A percentile compares a stretch with the other conserved stretches of the same genome.
These are phyloP conservation scores for Maccullochella peelii DNA, from an alignment of 2,113 vertebrate species.

Conservation along the genomic window DNA sequence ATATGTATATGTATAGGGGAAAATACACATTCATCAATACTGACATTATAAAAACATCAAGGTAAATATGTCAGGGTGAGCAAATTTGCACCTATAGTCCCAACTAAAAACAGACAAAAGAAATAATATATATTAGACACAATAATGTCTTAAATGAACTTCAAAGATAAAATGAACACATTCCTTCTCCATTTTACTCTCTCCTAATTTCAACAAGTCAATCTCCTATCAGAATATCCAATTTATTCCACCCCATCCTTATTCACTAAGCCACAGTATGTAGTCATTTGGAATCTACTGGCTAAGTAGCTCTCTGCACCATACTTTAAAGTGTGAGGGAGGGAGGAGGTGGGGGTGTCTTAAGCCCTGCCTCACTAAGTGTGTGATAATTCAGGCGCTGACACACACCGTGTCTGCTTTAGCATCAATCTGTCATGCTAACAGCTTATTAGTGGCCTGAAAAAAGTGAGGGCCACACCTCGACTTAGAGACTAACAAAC, in stretches of 20 bases:
- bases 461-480: conserved; percentile 78
- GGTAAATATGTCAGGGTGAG: background rate
- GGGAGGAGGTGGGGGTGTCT: conserved; percentile 44
- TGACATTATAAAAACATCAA: background rate
- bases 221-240: conserved; percentile 40
- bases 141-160: background rate
- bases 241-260: conserved; percentile 39
- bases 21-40: background rate
- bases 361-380: conserved; percentile 74
- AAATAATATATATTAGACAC: background rate
- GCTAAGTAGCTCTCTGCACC: conserved; percentile 56
- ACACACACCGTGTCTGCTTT: conserved; percentile 79
- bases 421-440: conserved; percentile 83
- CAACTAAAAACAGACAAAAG: background rate
- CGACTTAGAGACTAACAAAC: conserved; percentile 72
- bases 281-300: conserved; percentile 57
- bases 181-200: background rate
- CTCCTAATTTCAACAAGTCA: conserved; percentile 40
- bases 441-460: conserved; percentile 85
- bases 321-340: conserved; percentile 51
- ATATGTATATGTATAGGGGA: no score
- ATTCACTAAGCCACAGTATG: conserved; percentile 45
- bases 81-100: background rate
- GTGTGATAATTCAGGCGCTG: conserved; percentile 81
- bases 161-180: conserved; percentile 2